Base-by-base conservation (phyloP, 2,797 vertebrate genomes). In the Ispidina lecontei region DNA sequence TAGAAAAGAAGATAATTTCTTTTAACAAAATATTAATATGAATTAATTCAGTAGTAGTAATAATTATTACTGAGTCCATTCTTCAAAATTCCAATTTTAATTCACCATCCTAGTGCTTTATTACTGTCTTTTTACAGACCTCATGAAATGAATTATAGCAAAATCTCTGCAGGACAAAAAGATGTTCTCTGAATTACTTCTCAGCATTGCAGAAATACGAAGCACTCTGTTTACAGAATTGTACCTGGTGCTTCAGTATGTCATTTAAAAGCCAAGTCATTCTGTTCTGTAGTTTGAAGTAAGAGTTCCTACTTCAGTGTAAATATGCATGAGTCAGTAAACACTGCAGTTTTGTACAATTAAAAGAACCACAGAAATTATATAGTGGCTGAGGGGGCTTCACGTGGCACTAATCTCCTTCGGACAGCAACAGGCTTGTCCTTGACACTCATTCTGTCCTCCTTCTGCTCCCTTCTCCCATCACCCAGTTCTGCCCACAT, bases 11-110 rank as follows among this genome's bases (percentile, higher is more conserved):
- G 21, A 63, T 19, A 83, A 55, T 64, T 59, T 70, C 63, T 93
- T 89, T 84, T 68, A 94, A 91, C 93, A 71, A 90, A 94, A 87
- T 85, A 95, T 85, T 89, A 89, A 81, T 56, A 91, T 12, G 21
- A 96, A 95, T 95, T 93, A 89, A 95, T 94, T 93, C 84, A 79
- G 81, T 33, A 12, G 67, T 63, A 70, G 51, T 78, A 67, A 69
- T 56, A 87, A 89, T 87, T 88, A 81, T 85, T 75, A 78, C 58
- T 9, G 31, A 90, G 59, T 55, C 77, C 68, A 82, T 93, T 92
- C 84, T 80, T 91, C 79, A 82, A 75, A 79, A 87, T 62, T 84
- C 69, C 83, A 37, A 33, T 90, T 95, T 81, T 77, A 84, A 64
- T 94, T 91, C 73, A 73, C 59, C 65, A 28, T 35, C 31, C 54